Percentiles rank a stretch among this genome's conserved stretches.
phyloP scores from a whole-genome alignment of 2,888 invertebrate species.

The Gari tellinella region DNA sequence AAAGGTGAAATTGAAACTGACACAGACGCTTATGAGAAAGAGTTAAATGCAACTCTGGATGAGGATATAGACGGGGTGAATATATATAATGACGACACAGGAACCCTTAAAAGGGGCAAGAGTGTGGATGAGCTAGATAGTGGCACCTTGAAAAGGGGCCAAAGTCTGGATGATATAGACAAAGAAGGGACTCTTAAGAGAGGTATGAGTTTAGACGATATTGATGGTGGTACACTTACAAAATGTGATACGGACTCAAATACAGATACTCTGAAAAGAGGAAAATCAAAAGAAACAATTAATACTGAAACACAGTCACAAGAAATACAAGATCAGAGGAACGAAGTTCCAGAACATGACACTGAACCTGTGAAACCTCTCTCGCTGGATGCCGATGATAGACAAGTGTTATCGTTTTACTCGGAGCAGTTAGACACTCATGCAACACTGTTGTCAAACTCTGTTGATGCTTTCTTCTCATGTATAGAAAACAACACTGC shows the following conservation, averaged over 20 bases:
- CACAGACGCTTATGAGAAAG: slow-evolving; percentile 45
- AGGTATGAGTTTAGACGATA: not conserved
- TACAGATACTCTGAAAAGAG: slow-evolving; percentile 28
- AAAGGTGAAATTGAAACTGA: not conserved
- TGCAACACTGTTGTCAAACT: slow-evolving; percentile 91
- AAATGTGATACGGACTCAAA: not conserved
- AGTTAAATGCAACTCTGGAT: slow-evolving; percentile 51
- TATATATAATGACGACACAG: slow-evolving; percentile 50
- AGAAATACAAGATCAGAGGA: slow-evolving; percentile 3
- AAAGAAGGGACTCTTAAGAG: slow-evolving; percentile 14
- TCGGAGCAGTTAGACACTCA: slow-evolving; percentile 94
- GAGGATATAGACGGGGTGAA: slow-evolving; percentile 53
- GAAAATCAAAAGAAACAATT: slow-evolving; percentile 15
- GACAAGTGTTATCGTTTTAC: slow-evolving; percentile 94
- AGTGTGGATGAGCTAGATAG: slow-evolving; percentile 23
- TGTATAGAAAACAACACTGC: slow-evolving; percentile 97
- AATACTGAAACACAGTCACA: not conserved
- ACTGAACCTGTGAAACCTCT: slow-evolving; percentile 46
- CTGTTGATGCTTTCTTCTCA: slow-evolving; percentile 95
- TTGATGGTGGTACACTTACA: not conserved
- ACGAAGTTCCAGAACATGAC: slow-evolving; percentile 55
- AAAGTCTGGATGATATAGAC: slow-evolving; percentile 8
- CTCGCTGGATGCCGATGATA: slow-evolving; percentile 89
- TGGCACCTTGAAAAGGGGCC: slow-evolving; percentile 37
- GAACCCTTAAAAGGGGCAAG: slow-evolving; percentile 46